Evolutionary conservation across 2,113 vertebrate genomes (phyloP).

Genomic region (Chaetorhynchus papuensis): DNA sequence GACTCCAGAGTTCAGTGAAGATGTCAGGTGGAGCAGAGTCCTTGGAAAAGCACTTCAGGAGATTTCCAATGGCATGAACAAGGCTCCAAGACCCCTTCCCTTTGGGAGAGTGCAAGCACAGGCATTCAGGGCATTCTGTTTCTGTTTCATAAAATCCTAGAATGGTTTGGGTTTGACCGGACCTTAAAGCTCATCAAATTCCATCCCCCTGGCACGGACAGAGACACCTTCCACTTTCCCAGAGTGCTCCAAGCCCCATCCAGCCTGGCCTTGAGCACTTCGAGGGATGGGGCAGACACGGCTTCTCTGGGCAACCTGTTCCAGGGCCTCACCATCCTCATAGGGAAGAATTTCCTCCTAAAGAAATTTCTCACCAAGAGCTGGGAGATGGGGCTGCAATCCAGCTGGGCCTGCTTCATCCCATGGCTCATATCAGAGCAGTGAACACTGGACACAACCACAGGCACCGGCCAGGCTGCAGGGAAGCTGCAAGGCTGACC

Average conservation of each 20-base stretch:
- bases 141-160: neutral
- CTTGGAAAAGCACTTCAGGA: neutral
- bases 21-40: neutral
- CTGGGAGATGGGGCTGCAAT: neutral
- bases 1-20: neutral
- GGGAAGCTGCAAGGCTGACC: too few species aligned
- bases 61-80: neutral
- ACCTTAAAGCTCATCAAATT: neutral
- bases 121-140: neutral
- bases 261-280: neutral
- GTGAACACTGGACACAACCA: too few species aligned
- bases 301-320: neutral
- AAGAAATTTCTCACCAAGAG: neutral
- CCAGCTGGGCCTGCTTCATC: neutral
- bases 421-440: accelerated
- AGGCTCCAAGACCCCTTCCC: neutral
- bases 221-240: neutral
- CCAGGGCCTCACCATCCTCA: neutral
- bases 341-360: neutral
- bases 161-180: neutral
- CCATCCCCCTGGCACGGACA: neutral
- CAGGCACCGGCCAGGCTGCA: neutral
- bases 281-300: neutral
- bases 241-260: neutral
- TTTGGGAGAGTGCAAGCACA: neutral